These are phyloP conservation scores for Anadara kagoshimensis DNA, from an alignment of 1,140 invertebrate species.

Conservation along the genomic window DNA sequence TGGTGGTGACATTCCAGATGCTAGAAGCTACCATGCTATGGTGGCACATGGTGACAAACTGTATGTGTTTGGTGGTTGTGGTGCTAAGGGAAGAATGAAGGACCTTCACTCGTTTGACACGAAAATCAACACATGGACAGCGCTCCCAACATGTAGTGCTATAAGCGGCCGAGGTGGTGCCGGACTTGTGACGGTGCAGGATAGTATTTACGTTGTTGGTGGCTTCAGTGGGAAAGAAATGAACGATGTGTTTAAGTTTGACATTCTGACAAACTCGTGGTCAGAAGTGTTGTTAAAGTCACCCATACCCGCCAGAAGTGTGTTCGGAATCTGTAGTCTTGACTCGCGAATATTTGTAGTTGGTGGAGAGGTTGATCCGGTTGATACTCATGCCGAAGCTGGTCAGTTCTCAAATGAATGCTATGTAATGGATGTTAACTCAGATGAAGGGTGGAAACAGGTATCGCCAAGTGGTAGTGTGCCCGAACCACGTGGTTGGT, in stretches of 20 bases:
- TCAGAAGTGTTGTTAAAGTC: conserved; percentile 24
- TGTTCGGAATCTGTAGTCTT: conserved; percentile 44
- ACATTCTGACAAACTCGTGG: conserved; percentile 42
- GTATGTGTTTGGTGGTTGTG: conserved; percentile 56
- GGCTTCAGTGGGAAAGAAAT: conserved; percentile 52
- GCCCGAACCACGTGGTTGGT: conserved; percentile 43
- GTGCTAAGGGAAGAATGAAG: conserved; percentile 37
- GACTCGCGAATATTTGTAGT: conserved; percentile 36
- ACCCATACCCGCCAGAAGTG: conserved; percentile 39
- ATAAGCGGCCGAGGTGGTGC: conserved; percentile 46
- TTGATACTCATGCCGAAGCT: conserved; percentile 43
- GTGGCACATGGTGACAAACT: conserved; percentile 27
- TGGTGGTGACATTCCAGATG: conserved; percentile 24
- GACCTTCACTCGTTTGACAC: conserved; percentile 51
- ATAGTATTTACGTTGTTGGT: conserved; percentile 48
- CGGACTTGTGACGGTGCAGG: conserved; percentile 31
- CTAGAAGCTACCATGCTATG: conserved; percentile 55
- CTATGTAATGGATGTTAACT: conserved; percentile 34
- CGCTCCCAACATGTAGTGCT: conserved; percentile 36
- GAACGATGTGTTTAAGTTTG: conserved; percentile 47
- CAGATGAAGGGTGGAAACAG: conserved; percentile 28
- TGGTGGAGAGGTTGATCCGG: conserved; percentile 50
- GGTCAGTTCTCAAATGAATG: conserved; percentile 47
- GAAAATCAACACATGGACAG: conserved; percentile 37
- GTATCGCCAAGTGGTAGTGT: conserved; percentile 20